These are phyloP conservation scores for Carcina quercana DNA, from an alignment of 2,888 invertebrate species.

Conservation along the genomic window DNA sequence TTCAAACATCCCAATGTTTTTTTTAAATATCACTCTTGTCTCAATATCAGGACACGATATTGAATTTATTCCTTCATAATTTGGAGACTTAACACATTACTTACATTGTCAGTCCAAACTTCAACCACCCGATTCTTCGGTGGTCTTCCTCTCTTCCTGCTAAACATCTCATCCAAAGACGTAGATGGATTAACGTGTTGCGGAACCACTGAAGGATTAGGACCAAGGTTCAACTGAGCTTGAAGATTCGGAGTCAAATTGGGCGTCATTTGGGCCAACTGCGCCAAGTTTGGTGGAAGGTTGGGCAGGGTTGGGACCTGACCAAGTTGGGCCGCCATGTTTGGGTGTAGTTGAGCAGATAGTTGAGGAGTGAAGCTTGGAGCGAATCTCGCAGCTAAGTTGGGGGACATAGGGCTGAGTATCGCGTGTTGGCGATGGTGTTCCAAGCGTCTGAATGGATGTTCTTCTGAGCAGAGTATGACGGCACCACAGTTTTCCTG, in stretches of 20 bases:
- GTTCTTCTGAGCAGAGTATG: conserved; percentile 82
- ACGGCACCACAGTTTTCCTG: conserved; percentile 88
- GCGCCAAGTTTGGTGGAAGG: conserved; percentile 61
- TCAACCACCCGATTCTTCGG: conserved; percentile 96
- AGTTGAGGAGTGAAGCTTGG: conserved; percentile 69
- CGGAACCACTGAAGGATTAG: conserved; percentile 47
- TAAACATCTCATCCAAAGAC: conserved; percentile 92
- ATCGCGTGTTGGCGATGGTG: conserved; percentile 91
- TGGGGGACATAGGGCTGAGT: conserved; percentile 76
- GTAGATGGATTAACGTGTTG: conserved; percentile 73
- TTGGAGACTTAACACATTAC: no score
- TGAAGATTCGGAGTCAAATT: conserved; percentile 59
- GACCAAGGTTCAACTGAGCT: conserved; percentile 56
- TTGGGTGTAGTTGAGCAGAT: conserved; percentile 63
- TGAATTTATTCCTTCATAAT: no score
- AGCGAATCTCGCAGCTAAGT: conserved; percentile 72
- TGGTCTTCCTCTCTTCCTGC: conserved; percentile 94
- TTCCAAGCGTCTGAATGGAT: conserved; percentile 86
- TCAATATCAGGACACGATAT: no score
- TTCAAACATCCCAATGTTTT: neutral
- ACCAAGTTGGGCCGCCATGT: conserved; percentile 64
- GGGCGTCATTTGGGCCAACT: conserved; percentile 65
- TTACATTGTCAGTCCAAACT: conserved; percentile 89
- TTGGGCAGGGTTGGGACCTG: conserved; percentile 55
- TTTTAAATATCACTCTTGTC: neutral